These are phyloP conservation scores for Watsonalla cultraria DNA, from an alignment of 2,888 invertebrate species.

Conservation along the genomic window DNA sequence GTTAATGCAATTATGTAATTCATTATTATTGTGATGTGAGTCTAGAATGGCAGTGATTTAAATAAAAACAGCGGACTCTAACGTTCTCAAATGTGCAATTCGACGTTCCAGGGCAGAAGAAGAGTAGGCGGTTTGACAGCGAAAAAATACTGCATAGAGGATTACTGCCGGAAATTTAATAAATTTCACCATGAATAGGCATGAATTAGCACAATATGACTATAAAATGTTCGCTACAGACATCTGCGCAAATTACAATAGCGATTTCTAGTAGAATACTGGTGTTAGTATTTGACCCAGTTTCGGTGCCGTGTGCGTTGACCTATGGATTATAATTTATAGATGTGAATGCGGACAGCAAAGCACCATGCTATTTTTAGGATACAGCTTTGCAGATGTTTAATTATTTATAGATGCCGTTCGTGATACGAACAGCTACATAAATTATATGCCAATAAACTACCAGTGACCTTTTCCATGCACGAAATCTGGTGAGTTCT, in stretches of 20 bases:
- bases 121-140: constrained; percentile 49
- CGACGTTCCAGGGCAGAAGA: constrained; percentile 42
- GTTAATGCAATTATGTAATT: constrained; percentile 53
- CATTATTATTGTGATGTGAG: constrained; percentile 21
- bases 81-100: constrained; percentile 42
- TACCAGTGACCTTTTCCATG: constrained; percentile 38
- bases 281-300: constrained; percentile 72
- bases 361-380: constrained; percentile 73
- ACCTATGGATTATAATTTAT: constrained; percentile 48
- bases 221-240: constrained; percentile 22
- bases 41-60: constrained; percentile 48
- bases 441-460: constrained; percentile 32
- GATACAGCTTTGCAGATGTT: constrained; percentile 74
- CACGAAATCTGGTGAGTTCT: constrained; percentile 56
- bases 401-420: constrained; percentile 73
- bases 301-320: constrained; percentile 70
- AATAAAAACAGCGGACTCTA: constrained; percentile 34
- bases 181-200: constrained; percentile 27
- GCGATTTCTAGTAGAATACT: constrained; percentile 37
- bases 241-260: constrained; percentile 19
- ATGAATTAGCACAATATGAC: constrained; percentile 23
- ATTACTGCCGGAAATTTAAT: constrained; percentile 35
- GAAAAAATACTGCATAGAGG: constrained; percentile 64
- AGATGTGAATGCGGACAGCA: constrained; percentile 64
- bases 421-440: constrained; percentile 45